Conservation (phyloP, 2,888 invertebrate genomes). For the Physocephala rufipes region DNA sequence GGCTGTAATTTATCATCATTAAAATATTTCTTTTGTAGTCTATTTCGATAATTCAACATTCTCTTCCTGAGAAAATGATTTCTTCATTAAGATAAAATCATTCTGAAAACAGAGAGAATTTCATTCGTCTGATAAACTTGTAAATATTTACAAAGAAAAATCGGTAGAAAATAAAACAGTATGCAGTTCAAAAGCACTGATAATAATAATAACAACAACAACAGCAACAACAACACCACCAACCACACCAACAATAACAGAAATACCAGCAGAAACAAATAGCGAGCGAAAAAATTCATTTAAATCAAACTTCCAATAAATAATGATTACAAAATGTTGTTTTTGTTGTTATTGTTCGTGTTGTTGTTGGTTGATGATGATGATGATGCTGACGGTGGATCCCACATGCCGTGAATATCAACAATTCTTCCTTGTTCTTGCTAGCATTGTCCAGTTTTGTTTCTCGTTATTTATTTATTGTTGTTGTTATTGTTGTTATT, state of each 20-base stretch:
- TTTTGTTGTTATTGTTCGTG: not conserved
- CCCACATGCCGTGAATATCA: conserved; percentile 28
- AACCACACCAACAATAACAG: not conserved
- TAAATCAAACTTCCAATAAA: conserved; percentile 22
- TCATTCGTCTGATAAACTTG: too few species aligned
- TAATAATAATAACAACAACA: not conserved
- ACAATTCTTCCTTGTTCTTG: not conserved
- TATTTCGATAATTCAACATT: too few species aligned
- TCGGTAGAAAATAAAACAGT: not conserved
- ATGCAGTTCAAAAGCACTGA: not conserved
- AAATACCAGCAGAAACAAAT: not conserved
- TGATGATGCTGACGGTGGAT: not conserved
- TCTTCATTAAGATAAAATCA: too few species aligned
- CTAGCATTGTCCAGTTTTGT: not conserved
- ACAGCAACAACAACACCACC: not conserved
- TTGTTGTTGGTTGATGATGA: conserved; percentile 4
- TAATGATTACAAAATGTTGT: conserved; percentile 14
- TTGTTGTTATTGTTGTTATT: not conserved
- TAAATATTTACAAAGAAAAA: not conserved
- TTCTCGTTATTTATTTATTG: not conserved
- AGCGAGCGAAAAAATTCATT: not conserved
- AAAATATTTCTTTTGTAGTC: too few species aligned
- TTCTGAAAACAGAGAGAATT: too few species aligned
- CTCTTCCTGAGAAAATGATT: too few species aligned
- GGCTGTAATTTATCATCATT: too few species aligned